Evolutionary conservation across 2,113 vertebrate species (phyloP), one percentile per base, ranked within the genome.

Genomic region (Dryoscopus gambensis): DNA sequence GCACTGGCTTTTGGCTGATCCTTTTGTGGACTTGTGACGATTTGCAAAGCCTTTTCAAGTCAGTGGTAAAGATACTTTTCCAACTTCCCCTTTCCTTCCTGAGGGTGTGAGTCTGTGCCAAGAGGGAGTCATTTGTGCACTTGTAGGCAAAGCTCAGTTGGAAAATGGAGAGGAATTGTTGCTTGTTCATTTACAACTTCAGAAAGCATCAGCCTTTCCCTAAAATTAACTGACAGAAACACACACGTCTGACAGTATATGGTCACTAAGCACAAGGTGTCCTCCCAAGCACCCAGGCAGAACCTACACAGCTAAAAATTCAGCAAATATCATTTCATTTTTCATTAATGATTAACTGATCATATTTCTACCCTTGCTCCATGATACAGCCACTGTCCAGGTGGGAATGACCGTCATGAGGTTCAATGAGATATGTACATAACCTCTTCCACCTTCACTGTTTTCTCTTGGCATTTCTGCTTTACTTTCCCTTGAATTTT

Each of bases 221-320:
- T 88, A 62, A 89, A 93, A 93, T 84, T 70, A 63, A 30, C 47
- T 55, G 35, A 60, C 44, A 90, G 86, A 91, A 76, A 15, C 35
- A 68, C 30, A 37, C 1, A 1, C 0, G 0, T 83, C 56, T 86
- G 76, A 69, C 73, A 63, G 39, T 5, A 5, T 35, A 21, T 7
- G 57, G 69, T 71, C 84, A 75, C 52, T 39, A 27, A 67, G 24
- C 64, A 30, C 42, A 44, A 78, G 39, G 33, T 3, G 0, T 64
- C 33, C 47, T 91, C 33, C 23, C 49, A 50, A 52, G 63, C 24
- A 63, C 25, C 47, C 42, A 64, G 27, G n/a, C 46, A 89, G 56
- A 89, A 42, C 21, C 20, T 9, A 62, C 17, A 50, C 10, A 59
- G 44, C 11, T 69, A 35, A 87, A 92, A 12, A 20, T 57, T 56